A percentile compares a stretch with the other conserved stretches of the same genome.
Conservation (phyloP, 2,888 invertebrate genomes). For the Alsophila aescularia region DNA sequence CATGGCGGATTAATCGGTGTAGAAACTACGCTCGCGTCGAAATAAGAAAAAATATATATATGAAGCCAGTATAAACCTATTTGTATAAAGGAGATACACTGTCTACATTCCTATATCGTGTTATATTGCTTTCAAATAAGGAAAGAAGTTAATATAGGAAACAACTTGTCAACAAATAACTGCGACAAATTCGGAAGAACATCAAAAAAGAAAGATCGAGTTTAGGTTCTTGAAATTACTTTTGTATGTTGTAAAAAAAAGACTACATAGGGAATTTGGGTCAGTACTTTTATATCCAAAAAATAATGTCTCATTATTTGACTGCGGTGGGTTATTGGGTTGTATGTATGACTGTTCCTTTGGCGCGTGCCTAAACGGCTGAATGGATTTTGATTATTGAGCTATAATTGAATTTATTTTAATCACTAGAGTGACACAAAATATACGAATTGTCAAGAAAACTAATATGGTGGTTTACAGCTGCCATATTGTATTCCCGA, state of each 20-base stretch:
- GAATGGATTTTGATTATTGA: no score
- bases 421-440: no score
- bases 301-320: no score
- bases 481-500: no score
- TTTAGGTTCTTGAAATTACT: slow-evolving; percentile 11
- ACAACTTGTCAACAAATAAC: slow-evolving; percentile 28
- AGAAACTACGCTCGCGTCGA: no score
- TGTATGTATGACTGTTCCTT: no score
- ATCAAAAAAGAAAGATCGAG: slow-evolving; percentile 9
- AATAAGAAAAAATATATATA: background rate
- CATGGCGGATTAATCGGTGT: no score
- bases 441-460: no score
- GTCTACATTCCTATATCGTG: background rate
- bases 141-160: slow-evolving; percentile 27
- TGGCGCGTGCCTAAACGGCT: no score
- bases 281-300: background rate
- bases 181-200: slow-evolving; percentile 13
- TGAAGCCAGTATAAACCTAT: background rate
- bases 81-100: background rate
- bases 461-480: no score
- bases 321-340: no score
- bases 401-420: no score
- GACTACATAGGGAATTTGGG: background rate
- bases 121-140: slow-evolving; percentile 27
- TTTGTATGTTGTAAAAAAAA: slow-evolving; percentile 11